These are phyloP conservation scores for Netelia fuscicornis DNA, from an alignment of 2,888 invertebrate genomes.

Conservation along the genomic window DNA sequence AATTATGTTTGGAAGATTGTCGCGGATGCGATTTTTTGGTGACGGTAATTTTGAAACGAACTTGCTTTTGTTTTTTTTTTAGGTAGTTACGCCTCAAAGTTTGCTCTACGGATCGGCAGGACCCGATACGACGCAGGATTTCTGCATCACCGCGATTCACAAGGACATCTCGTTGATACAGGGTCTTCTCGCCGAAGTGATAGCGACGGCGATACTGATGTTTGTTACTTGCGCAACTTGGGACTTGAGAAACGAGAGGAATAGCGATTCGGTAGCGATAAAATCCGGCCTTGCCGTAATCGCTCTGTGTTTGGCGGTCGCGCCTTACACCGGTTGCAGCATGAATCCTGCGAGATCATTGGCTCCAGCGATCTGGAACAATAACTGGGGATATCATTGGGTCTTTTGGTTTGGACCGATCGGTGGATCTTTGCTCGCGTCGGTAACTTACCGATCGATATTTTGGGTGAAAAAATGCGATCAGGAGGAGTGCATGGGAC, in stretches of 20 bases:
- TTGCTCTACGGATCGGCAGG: conserved; percentile 65
- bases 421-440: conserved; percentile 82
- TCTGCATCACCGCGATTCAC: conserved; percentile 76
- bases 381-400: conserved; percentile 90
- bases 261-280: conserved; percentile 88
- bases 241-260: conserved; percentile 89
- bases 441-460: conserved; percentile 84
- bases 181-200: conserved; percentile 88
- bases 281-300: conserved; percentile 90
- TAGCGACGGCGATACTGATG: conserved; percentile 88
- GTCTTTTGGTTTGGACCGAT: conserved; percentile 90
- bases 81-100: conserved; percentile 80
- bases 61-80: background rate
- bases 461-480: conserved; percentile 56
- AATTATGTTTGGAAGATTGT: background rate
- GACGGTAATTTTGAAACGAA: background rate
- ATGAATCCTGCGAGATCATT: conserved; percentile 91
- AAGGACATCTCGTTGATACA: conserved; percentile 81
- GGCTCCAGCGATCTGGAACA: conserved; percentile 90
- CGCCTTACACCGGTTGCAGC: conserved; percentile 90
- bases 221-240: conserved; percentile 89
- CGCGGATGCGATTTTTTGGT: too few species aligned
- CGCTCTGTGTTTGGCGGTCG: conserved; percentile 89
- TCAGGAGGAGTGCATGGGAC: conserved; percentile 38
- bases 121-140: conserved; percentile 21